Conservation (phyloP, 2,113 vertebrate genomes). For the Noctilio leporinus region DNA sequence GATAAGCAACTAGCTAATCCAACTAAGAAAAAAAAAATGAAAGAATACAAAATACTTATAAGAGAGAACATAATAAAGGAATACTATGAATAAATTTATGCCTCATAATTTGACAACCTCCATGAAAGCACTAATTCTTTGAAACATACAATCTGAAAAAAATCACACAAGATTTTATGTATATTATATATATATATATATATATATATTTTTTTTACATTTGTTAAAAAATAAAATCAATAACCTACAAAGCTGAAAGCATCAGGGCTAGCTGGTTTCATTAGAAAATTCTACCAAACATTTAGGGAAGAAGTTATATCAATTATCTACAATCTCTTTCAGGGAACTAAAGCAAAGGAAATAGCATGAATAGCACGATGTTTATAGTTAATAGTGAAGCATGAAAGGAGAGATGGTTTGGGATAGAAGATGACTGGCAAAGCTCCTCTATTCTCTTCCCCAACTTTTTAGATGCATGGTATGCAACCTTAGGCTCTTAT, state of each 20-base stretch:
- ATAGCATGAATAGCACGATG: neutral
- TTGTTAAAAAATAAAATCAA: neutral
- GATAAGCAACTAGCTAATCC: neutral
- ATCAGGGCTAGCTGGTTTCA: too few species aligned
- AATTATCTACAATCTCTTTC: neutral
- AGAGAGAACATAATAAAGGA: neutral
- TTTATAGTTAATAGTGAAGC: neutral
- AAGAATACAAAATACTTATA: neutral
- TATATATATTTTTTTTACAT: too few species aligned
- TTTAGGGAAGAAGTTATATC: too few species aligned
- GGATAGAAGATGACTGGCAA: neutral
- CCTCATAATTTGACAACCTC: neutral
- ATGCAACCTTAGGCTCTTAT: neutral
- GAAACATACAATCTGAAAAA: neutral
- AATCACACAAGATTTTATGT: neutral
- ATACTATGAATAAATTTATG: neutral
- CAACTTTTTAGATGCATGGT: neutral
- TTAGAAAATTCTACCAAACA: neutral
- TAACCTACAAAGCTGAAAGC: neutral
- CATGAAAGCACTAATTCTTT: neutral
- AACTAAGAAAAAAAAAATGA: neutral
- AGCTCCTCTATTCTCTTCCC: neutral
- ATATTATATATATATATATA: neutral
- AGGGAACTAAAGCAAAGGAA: neutral
- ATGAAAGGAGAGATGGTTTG: neutral